These are phyloP conservation scores for Argynnis bischoffii DNA, from an alignment of 2,888 invertebrate species.

Conservation along the genomic window DNA sequence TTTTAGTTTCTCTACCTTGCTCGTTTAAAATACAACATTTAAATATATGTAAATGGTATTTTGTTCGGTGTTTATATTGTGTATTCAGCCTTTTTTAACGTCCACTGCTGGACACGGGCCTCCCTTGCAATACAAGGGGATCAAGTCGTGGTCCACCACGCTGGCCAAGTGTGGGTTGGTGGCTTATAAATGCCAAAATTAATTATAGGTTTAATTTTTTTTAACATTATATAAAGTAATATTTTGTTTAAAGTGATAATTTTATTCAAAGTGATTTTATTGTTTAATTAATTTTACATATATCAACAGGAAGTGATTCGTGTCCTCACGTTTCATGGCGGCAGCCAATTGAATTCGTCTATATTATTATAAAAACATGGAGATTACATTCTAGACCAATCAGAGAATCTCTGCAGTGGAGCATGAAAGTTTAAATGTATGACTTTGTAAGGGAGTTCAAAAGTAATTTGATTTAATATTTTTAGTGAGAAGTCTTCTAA, in stretches of 20 bases:
- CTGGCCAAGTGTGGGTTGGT: no score
- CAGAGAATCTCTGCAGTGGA: conserved; percentile 60
- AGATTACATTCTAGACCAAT: conserved; percentile 68
- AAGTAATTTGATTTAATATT: not conserved
- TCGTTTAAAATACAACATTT: no score
- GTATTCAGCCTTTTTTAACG: no score
- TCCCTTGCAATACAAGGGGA: no score
- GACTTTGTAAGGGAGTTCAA: conserved; percentile 57
- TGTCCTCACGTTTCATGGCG: conserved; percentile 72
- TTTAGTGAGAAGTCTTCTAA: no score
- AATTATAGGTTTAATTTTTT: no score
- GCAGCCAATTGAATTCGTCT: conserved; percentile 63
- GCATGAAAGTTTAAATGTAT: conserved; percentile 61
- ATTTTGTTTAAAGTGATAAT: not conserved
- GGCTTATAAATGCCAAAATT: no score
- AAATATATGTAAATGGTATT: no score
- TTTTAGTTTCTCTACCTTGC: no score
- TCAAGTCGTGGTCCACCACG: no score
- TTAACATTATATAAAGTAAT: not conserved
- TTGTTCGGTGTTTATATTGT: no score
- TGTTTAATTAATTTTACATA: conserved; percentile 23
- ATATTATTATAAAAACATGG: conserved; percentile 64
- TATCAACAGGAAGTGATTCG: conserved; percentile 64
- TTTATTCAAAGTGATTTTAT: conserved; percentile 1
- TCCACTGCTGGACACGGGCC: no score